Percentiles rank a stretch among this genome's conserved stretches.
Conservation (phyloP, 2,888 invertebrate genomes). For the Junonia oenone region DNA sequence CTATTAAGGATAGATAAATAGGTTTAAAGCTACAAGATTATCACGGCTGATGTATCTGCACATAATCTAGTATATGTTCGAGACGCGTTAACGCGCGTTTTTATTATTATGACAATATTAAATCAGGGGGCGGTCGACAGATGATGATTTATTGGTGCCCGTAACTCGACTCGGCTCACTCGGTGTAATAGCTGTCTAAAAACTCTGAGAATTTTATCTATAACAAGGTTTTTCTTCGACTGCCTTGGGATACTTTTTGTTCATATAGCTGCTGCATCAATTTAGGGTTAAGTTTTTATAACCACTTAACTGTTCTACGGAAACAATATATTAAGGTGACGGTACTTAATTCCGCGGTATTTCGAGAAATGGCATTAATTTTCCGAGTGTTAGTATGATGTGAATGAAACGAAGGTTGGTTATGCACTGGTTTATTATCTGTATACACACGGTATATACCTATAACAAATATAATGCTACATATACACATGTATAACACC, state of each 20-base stretch:
- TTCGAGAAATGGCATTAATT: no score
- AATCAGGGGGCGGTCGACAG: slow-evolving; percentile 57
- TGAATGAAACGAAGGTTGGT: no score
- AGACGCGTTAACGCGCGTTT: slow-evolving; percentile 57
- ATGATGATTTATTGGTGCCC: slow-evolving; percentile 62
- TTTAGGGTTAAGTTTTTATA: background rate
- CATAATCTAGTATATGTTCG: slow-evolving; percentile 28
- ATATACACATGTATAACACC: no score
- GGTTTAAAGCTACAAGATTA: no score
- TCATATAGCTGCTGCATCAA: background rate
- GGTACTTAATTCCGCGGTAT: no score
- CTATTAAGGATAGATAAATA: no score
- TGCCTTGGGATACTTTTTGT: background rate
- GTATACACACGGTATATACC: no score
- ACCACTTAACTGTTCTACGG: background rate
- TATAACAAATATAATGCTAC: no score
- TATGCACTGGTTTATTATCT: no score
- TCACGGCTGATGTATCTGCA: no score
- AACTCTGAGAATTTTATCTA: background rate
- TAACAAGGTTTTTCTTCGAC: slow-evolving; percentile 1
- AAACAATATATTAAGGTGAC: background rate
- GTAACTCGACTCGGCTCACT: slow-evolving; percentile 31
- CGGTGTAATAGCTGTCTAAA: slow-evolving; percentile 11
- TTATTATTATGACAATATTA: slow-evolving; percentile 72
- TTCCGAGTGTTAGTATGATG: no score